These are phyloP conservation scores for Netelia fuscicornis DNA, from an alignment of 2,888 invertebrate species.

Conservation along the genomic window DNA sequence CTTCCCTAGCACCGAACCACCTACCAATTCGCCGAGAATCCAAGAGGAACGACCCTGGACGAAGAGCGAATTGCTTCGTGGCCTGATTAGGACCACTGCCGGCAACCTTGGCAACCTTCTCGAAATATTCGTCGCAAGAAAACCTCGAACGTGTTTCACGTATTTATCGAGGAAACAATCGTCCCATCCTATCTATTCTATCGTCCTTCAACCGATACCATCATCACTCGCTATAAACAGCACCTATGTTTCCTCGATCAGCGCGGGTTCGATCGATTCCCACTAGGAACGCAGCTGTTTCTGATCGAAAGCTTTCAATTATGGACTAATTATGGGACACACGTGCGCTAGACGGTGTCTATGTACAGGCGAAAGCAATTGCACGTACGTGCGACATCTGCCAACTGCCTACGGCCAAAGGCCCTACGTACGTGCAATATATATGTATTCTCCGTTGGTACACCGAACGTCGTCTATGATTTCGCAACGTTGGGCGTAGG, in stretches of 20 bases:
- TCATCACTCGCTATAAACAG: neutral
- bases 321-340: slow-evolving; percentile 79
- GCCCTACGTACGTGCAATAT: neutral
- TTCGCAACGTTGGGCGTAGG: slow-evolving; percentile 65
- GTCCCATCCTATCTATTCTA: neutral
- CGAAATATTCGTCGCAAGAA: neutral
- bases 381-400: slow-evolving; percentile 79
- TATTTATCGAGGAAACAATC: neutral
- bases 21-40: slow-evolving; percentile 26
- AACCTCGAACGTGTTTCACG: neutral
- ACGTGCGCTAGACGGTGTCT: slow-evolving; percentile 46
- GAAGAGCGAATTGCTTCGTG: slow-evolving; percentile 32
- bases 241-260: slow-evolving; percentile 30
- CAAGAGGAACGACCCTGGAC: slow-evolving; percentile 25
- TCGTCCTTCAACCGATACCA: neutral
- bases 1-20: slow-evolving; percentile 23
- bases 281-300: slow-evolving; percentile 54
- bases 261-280: slow-evolving; percentile 33
- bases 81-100: slow-evolving; percentile 15
- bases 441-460: neutral
- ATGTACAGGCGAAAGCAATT: slow-evolving; percentile 76
- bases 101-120: slow-evolving; percentile 17
- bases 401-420: slow-evolving; percentile 72
- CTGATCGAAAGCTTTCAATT: slow-evolving; percentile 76
- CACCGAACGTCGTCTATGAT: slow-evolving; percentile 45